Percentiles rank a stretch among this genome's conserved stretches.
phyloP scores from a whole-genome alignment of 2,113 vertebrate species.

The Speoplatyrhinus poulsoni region DNA sequence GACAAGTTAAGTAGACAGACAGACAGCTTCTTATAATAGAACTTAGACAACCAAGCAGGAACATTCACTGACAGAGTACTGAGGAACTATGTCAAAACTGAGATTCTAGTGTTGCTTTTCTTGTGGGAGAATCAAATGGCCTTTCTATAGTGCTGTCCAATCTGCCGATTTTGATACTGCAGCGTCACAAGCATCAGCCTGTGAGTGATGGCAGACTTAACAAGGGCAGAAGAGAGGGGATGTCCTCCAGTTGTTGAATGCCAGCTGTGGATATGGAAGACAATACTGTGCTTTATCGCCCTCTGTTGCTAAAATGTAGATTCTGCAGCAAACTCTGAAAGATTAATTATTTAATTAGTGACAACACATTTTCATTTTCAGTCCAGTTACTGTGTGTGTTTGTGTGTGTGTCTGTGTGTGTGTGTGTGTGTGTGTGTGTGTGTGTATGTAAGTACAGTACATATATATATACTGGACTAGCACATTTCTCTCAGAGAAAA shows the following conservation, averaged over 20 bases:
- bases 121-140: constrained; percentile 21
- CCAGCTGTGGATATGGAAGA: not conserved
- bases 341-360: too few species aligned
- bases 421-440: too few species aligned
- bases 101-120: constrained; percentile 10
- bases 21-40: not conserved
- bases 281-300: constrained; percentile 40
- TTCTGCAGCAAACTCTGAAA: too few species aligned
- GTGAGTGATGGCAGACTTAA: constrained; percentile 55
- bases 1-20: not conserved
- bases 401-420: too few species aligned
- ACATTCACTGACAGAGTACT: not conserved
- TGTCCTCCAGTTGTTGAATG: constrained; percentile 40
- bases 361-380: too few species aligned
- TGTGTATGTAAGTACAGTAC: too few species aligned
- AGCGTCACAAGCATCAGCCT: constrained; percentile 16
- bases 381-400: too few species aligned
- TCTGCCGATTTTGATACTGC: constrained; percentile 28
- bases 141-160: constrained; percentile 13
- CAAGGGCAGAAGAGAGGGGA: constrained; percentile 22
- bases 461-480: too few species aligned
- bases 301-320: constrained; percentile 39
- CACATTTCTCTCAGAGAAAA: too few species aligned
- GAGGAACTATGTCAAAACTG: constrained; percentile 13
- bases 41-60: too few species aligned